Percentiles rank a stretch among this genome's conserved stretches.
Conservation (phyloP, 1,140 invertebrate species). For the Ooceraea biroi region DNA sequence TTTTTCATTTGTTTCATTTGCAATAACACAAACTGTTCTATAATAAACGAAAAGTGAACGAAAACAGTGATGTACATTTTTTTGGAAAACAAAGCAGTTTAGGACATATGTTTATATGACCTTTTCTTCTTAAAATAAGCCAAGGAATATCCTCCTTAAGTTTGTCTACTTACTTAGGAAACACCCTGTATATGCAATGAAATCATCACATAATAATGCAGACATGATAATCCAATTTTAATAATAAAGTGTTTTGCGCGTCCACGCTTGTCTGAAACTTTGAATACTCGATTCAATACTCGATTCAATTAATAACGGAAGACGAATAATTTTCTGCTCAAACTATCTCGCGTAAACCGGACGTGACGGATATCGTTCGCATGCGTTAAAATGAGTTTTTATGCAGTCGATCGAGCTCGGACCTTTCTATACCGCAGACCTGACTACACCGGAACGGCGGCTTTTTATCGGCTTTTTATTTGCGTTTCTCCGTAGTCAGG, state of each 20-base stretch:
- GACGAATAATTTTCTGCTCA: conserved; percentile 47
- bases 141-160: no score
- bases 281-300: conserved; percentile 3
- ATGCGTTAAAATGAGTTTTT: conserved; percentile 39
- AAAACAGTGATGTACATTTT: no score
- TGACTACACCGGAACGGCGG: conserved; percentile 5
- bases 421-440: neutral
- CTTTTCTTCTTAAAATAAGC: no score
- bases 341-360: conserved; percentile 6
- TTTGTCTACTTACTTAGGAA: no score
- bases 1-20: no score
- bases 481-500: conserved; percentile 41
- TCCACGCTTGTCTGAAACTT: neutral
- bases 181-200: neutral
- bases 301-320: neutral
- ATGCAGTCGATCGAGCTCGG: neutral
- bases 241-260: neutral
- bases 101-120: no score
- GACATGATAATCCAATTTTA: no score
- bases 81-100: no score
- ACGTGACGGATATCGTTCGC: conserved; percentile 39
- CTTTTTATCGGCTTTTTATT: conserved; percentile 24
- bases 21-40: no score
- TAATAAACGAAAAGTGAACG: no score
- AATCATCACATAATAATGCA: no score